phyloP scores from a whole-genome alignment of 2,888 invertebrate genomes.

The Cerastis rubricosa region DNA sequence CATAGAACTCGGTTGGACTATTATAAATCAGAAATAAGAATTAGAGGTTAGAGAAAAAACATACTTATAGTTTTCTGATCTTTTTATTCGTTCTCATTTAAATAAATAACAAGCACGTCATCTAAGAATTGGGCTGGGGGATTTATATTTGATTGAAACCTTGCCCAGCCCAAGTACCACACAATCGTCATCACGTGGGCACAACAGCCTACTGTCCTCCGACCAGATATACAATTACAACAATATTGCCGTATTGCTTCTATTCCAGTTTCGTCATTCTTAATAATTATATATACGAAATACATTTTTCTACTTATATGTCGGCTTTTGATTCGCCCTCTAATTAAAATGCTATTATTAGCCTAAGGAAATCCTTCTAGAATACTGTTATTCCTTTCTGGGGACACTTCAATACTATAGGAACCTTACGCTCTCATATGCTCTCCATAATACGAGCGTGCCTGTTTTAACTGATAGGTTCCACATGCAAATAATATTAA shows the following conservation, averaged over 20 bases:
- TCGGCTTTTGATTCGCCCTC: background rate
- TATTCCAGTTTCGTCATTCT: background rate
- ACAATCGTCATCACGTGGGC: too few species aligned
- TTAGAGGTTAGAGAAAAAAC: background rate
- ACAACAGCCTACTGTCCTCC: too few species aligned
- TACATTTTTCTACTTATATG: background rate
- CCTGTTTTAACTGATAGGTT: background rate
- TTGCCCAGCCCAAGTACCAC: background rate
- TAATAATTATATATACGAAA: background rate
- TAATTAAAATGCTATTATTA: background rate
- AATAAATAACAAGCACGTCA: background rate
- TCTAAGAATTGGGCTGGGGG: constrained; percentile 2
- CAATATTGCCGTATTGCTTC: background rate
- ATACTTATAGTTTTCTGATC: background rate
- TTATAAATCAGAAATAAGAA: too few species aligned
- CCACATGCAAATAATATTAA: constrained; percentile 11
- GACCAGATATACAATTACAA: background rate
- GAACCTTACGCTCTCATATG: background rate
- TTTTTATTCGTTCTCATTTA: background rate
- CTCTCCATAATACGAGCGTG: constrained; percentile 1
- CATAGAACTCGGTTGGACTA: too few species aligned
- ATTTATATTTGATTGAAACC: background rate
- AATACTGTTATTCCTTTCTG: background rate
- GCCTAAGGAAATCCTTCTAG: constrained; percentile 1
- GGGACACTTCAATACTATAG: background rate